Conservation (phyloP, 1,140 invertebrate species). For the Drosophila oshimai region DNA sequence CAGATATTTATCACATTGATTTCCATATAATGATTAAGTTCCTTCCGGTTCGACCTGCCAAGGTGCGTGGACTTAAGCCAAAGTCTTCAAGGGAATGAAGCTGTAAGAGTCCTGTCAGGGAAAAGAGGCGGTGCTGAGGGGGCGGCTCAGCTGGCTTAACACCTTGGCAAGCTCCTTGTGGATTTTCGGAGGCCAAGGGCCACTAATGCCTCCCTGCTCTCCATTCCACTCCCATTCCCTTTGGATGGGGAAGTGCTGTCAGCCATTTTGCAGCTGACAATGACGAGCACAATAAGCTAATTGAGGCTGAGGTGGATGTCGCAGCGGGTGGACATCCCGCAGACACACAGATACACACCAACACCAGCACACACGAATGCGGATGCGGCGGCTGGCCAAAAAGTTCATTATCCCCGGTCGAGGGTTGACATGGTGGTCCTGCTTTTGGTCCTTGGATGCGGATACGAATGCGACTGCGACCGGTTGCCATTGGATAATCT, state of each 20-base stretch:
- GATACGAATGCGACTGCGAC: not conserved
- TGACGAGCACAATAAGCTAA: constrained; percentile 40
- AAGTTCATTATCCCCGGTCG: constrained; percentile 25
- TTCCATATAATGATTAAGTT: not conserved
- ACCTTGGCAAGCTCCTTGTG: constrained; percentile 73
- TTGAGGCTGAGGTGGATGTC: constrained; percentile 42
- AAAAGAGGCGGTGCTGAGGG: not conserved
- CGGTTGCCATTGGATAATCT: constrained; percentile 78
- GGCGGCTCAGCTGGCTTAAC: constrained; percentile 53
- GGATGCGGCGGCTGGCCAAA: not conserved
- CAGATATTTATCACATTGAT: too few species aligned
- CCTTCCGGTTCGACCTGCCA: not conserved
- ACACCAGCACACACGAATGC: too few species aligned
- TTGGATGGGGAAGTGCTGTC: constrained; percentile 14
- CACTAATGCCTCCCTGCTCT: constrained; percentile 20
- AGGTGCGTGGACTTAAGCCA: constrained; percentile 14
- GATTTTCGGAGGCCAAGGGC: constrained; percentile 50
- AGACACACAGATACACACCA: constrained; percentile 1
- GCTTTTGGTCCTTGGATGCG: not conserved
- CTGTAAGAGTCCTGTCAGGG: not conserved
- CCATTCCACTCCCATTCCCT: not conserved
- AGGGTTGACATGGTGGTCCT: not conserved
- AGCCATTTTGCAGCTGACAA: constrained; percentile 39
- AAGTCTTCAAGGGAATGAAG: not conserved
- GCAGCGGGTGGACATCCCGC: constrained; percentile 32